Base-by-base conservation (phyloP, 2,888 invertebrate species). In the Parnassius glacialis region DNA sequence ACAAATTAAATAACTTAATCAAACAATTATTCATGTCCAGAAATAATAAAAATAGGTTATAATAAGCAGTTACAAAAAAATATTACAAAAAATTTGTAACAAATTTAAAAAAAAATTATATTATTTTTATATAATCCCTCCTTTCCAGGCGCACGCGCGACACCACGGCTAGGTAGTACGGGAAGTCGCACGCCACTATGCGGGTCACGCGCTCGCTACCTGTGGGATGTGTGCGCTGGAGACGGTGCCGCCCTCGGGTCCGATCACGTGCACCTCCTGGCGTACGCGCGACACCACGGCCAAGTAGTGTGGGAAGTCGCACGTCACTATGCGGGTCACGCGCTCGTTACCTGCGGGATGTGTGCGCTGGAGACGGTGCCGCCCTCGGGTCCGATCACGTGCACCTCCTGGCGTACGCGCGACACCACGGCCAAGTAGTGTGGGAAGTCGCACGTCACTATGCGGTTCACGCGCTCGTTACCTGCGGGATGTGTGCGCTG, bases 261-360 rank as follows among this genome's bases (percentile, higher is more conserved):
- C 99, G 70, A 99, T 98, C 65, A 96, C 96, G 87, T 98, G 98
- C 62, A 98, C 97, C 87, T 99, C 99, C 87, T 99, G 99, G 2
- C 98, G 94, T 66, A 99, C 95, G 61, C 99, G 94, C 7, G 98
- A 98, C 62, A 99, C 96, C 55, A 99, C 96, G 12, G 99, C 99
- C 80, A 99, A 97, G 88, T 99, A 99, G 92, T 98, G 98, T 0
- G 99, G 99, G 88, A 99, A 98, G 89, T 98, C 99, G 71, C 96
- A 96, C 2, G 99, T 99, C 67, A 99, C 92, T 74, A 99, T 97
- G 64, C 99, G 94, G 2, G 97, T 97, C 76, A 99, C 98, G 43
- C 99, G 93, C 76, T 95, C 96, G 48, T 16, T 16, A 16, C 16
- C 16, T 16, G 16, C 16, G 16, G 16, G 16, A 16, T 16, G 16